Percentiles rank a stretch among this genome's conserved stretches.
Conservation (phyloP, 2,888 invertebrate species). For the Oxycera nigricornis region DNA sequence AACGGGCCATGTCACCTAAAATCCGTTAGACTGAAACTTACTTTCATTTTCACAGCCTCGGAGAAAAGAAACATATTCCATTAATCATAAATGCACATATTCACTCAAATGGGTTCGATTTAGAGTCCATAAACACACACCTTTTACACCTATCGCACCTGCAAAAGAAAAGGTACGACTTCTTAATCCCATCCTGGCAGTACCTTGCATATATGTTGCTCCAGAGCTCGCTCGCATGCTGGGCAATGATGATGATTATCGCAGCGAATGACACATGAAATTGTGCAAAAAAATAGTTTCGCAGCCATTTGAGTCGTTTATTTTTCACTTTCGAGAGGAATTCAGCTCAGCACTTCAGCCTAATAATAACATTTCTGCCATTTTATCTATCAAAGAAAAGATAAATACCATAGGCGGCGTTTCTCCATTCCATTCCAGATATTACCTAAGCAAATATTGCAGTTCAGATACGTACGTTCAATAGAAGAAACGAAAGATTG, state of each 20-base stretch:
- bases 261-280: too few species aligned
- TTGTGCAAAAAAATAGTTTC: not conserved
- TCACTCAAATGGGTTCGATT: not conserved
- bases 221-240: not conserved
- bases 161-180: not conserved
- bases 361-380: not conserved
- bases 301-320: not conserved
- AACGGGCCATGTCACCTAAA: not conserved
- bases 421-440: not conserved
- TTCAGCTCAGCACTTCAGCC: not conserved
- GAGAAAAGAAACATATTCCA: not conserved
- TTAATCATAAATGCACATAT: not conserved
- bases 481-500: not conserved
- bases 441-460: not conserved
- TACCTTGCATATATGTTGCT: not conserved
- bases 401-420: not conserved
- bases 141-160: not conserved
- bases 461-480: not conserved
- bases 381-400: not conserved
- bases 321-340: not conserved
- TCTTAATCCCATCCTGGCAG: not conserved
- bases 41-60: not conserved
- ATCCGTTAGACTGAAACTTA: not conserved
- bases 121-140: not conserved
- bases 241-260: not conserved